Conservation (phyloP, 92 coral and sea anemone genomes). For the Phenganax subtilis region DNA sequence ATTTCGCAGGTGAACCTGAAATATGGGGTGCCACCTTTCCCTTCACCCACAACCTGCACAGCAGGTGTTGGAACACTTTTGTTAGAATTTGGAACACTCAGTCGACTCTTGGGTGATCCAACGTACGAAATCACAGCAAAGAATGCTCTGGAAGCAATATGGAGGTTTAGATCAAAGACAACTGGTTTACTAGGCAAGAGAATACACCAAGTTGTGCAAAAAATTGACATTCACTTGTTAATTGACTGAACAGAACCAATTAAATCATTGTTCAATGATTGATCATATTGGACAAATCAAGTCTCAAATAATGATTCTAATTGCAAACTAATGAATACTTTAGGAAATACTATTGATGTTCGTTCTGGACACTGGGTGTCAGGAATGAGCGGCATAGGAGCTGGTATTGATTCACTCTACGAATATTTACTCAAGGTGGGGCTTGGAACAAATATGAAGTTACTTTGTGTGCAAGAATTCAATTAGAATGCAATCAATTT, state of each 20-base stretch:
- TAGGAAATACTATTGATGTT: conserved; percentile 81
- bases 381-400: conserved; percentile 95
- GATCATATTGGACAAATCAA: too few species aligned
- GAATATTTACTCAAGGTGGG: conserved; percentile 90
- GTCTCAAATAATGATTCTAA: background rate
- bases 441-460: background rate
- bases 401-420: conserved; percentile 92
- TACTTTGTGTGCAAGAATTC: background rate
- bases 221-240: background rate
- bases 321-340: background rate
- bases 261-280: too few species aligned
- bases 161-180: conserved; percentile 66
- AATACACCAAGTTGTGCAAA: background rate
- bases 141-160: conserved; percentile 69
- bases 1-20: conserved; percentile 65
- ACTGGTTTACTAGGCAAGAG: conserved; percentile 82
- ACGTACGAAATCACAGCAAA: conserved; percentile 82
- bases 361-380: conserved; percentile 80
- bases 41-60: conserved; percentile 72
- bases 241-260: background rate
- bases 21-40: conserved; percentile 60
- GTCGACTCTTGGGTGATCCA: conserved; percentile 86
- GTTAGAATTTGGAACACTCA: conserved; percentile 85
- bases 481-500: background rate
- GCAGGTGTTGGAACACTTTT: conserved; percentile 90